Evolutionary conservation across 2,888 invertebrate species (phyloP).

Genomic region (Rotaria magnacalcarata): DNA sequence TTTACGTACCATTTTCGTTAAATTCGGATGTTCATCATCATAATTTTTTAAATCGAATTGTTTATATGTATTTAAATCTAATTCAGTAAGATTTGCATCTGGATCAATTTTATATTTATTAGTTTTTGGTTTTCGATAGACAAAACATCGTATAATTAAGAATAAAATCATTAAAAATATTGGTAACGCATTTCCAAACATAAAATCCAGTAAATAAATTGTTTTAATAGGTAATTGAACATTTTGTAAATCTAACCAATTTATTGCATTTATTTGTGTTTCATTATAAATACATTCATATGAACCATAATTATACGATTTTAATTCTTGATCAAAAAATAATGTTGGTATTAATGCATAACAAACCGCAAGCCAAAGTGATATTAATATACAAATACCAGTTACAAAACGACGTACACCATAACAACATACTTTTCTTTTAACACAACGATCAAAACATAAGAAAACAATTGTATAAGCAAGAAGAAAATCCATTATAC

Average conservation of each 20-base stretch:
- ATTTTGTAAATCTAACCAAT: slow-evolving; percentile 22
- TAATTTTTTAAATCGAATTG: neutral
- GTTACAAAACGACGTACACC: slow-evolving; percentile 38
- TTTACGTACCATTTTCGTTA: neutral
- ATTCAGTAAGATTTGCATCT: neutral
- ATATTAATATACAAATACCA: slow-evolving; percentile 40
- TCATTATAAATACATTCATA: slow-evolving; percentile 39
- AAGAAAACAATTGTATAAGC: slow-evolving; percentile 46
- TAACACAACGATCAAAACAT: slow-evolving; percentile 43
- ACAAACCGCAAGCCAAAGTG: slow-evolving; percentile 38
- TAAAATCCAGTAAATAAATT: slow-evolving; percentile 42
- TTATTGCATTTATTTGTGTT: neutral
- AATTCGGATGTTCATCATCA: slow-evolving; percentile 35
- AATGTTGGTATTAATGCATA: slow-evolving; percentile 44
- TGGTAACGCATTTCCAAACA: slow-evolving; percentile 44
- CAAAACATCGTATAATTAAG: slow-evolving; percentile 1
- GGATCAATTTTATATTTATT: neutral
- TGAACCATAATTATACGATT: slow-evolving; percentile 39
- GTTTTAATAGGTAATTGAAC: slow-evolving; percentile 17
- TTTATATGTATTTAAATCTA: neutral
- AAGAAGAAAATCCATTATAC: slow-evolving; percentile 42
- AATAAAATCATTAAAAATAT: slow-evolving; percentile 41
- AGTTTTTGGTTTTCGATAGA: neutral
- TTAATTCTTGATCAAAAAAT: slow-evolving; percentile 40
- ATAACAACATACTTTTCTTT: slow-evolving; percentile 36